Evolutionary conservation across 2,888 invertebrate species (phyloP).

Genomic region (Graphium colonna): DNA sequence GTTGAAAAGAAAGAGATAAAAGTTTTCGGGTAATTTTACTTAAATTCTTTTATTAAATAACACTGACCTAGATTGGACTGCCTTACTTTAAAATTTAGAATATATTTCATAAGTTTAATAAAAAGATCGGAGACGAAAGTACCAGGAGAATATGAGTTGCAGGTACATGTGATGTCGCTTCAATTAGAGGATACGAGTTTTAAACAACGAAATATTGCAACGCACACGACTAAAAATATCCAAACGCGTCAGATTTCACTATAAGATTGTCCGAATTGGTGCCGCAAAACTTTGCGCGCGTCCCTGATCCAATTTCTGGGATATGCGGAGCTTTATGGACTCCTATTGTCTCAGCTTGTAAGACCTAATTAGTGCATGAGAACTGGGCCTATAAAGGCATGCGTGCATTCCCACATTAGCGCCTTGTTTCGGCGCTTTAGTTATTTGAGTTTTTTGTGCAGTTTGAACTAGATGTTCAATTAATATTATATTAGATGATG

Average conservation of each 20-base stretch:
- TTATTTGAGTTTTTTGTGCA: too few relatives aligned
- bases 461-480: too few relatives aligned
- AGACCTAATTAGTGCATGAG: constrained; percentile 25
- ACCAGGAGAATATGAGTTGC: not conserved
- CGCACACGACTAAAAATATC: constrained; percentile 1
- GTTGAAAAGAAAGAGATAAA: too few relatives aligned
- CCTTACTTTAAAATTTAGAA: too few relatives aligned
- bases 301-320: constrained; percentile 20
- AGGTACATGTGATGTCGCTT: not conserved
- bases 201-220: not conserved
- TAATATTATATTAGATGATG: too few relatives aligned
- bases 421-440: too few relatives aligned
- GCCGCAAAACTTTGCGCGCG: constrained; percentile 9
- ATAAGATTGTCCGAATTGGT: constrained; percentile 24
- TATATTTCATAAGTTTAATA: too few relatives aligned
- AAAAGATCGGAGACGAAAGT: too few relatives aligned
- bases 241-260: constrained; percentile 9
- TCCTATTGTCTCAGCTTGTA: constrained; percentile 19
- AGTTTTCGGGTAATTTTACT: too few relatives aligned
- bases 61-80: too few relatives aligned
- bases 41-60: too few relatives aligned
- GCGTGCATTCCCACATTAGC: not conserved
- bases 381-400: constrained; percentile 18
- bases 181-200: not conserved
- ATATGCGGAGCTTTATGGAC: constrained; percentile 19